Conservation (phyloP, 2,113 vertebrate species). For the Sakesphorus luctuosus region DNA sequence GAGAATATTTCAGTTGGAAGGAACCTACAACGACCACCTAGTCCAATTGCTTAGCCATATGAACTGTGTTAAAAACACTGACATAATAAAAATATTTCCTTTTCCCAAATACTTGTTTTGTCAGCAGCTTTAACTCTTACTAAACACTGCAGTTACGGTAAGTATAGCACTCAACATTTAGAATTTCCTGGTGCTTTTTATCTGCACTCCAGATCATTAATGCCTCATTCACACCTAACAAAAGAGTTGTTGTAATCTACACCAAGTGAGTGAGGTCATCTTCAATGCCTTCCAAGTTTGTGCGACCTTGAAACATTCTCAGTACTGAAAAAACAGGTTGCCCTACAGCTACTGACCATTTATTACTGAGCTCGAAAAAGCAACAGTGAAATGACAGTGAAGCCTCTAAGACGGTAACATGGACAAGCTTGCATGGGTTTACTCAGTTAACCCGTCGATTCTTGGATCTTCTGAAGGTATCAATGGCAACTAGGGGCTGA, state of each 20-base stretch:
- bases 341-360: neutral
- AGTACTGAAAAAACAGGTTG: neutral
- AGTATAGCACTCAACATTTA: neutral
- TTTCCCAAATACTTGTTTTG: neutral
- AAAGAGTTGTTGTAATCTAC: constrained; percentile 26
- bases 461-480: neutral
- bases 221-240: constrained; percentile 40
- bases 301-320: neutral
- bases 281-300: constrained; percentile 4
- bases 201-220: neutral
- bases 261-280: constrained; percentile 23
- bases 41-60: neutral
- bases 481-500: neutral
- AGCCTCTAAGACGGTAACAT: neutral
- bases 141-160: neutral
- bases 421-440: neutral
- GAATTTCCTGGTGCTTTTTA: constrained; percentile 32
- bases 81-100: neutral
- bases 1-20: neutral
- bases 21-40: neutral
- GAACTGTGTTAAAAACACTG: neutral
- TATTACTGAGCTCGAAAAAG: neutral
- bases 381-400: neutral
- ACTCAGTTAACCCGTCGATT: neutral
- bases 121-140: neutral